Evolutionary conservation across 2,888 invertebrate genomes (phyloP).

Genomic region (Drosophila longiperda): DNA sequence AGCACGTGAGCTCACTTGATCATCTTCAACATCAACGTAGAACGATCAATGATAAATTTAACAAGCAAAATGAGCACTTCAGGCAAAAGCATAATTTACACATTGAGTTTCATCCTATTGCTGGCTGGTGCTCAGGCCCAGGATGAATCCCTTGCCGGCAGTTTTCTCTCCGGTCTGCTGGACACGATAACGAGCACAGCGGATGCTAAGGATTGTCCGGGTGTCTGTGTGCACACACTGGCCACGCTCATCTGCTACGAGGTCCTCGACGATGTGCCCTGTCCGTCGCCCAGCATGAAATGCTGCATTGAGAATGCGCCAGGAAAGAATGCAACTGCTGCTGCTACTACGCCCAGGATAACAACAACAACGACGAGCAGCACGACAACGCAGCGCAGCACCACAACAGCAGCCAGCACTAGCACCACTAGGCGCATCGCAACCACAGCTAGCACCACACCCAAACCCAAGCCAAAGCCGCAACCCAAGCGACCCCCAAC

Average conservation of each 20-base stretch:
- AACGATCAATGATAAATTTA: slow-evolving; percentile 24
- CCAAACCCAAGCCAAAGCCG: slow-evolving; percentile 70
- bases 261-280: slow-evolving; percentile 92
- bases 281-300: slow-evolving; percentile 92
- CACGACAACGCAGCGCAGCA: slow-evolving; percentile 61
- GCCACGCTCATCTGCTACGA: slow-evolving; percentile 94
- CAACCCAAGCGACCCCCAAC: slow-evolving; percentile 70
- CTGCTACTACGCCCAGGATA: slow-evolving; percentile 54
- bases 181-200: slow-evolving; percentile 94
- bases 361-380: slow-evolving; percentile 51
- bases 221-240: slow-evolving; percentile 93
- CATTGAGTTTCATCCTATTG: slow-evolving; percentile 45
- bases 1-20: slow-evolving; percentile 52
- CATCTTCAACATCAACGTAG: slow-evolving; percentile 7
- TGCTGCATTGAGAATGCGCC: slow-evolving; percentile 92
- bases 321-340: slow-evolving; percentile 85
- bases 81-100: slow-evolving; percentile 19
- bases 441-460: slow-evolving; percentile 66
- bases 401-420: slow-evolving; percentile 68
- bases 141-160: slow-evolving; percentile 93
- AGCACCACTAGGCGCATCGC: slow-evolving; percentile 81
- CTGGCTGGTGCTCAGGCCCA: slow-evolving; percentile 77
- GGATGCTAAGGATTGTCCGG: slow-evolving; percentile 94
- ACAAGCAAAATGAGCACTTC: slow-evolving; percentile 16
- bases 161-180: slow-evolving; percentile 92